A percentile compares a stretch with the other conserved stretches of the same genome.
Conservation (phyloP, 53 echinoderm and acorn worm genomes). For the Echinarachnius parma region DNA sequence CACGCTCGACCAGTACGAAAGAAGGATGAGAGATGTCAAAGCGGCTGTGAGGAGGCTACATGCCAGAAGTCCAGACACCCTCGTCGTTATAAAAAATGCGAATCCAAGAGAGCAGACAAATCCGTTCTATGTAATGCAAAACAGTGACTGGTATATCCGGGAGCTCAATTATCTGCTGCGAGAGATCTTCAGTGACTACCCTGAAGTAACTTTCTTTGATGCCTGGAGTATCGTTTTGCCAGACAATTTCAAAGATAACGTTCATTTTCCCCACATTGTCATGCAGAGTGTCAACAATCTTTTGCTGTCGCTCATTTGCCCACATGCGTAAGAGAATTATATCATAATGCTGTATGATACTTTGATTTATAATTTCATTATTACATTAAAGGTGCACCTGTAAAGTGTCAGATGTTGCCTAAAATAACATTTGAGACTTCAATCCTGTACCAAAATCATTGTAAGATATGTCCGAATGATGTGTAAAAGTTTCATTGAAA, state of each 20-base stretch:
- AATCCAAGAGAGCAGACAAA: slow-evolving; percentile 49
- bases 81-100: slow-evolving; percentile 58
- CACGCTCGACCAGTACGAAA: slow-evolving; percentile 30
- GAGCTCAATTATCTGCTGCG: slow-evolving; percentile 50
- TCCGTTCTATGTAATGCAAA: slow-evolving; percentile 1
- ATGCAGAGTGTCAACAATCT: too few species aligned
- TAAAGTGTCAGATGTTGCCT: too few species aligned
- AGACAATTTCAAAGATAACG: slow-evolving; percentile 25
- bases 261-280: too few species aligned
- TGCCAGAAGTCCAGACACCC: slow-evolving; percentile 36
- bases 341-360: too few species aligned
- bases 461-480: too few species aligned
- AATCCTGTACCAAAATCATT: too few species aligned
- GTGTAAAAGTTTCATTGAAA: too few species aligned
- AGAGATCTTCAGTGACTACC: slow-evolving; percentile 34
- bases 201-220: slow-evolving; percentile 51
- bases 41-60: slow-evolving; percentile 52
- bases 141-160: slow-evolving; percentile 44
- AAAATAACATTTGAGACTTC: too few species aligned
- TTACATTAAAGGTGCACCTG: too few species aligned
- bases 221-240: slow-evolving; percentile 56
- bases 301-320: too few species aligned
- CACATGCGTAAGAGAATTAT: too few species aligned
- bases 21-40: slow-evolving; percentile 41
- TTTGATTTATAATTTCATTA: too few species aligned